These are phyloP conservation scores for Oceanodroma tethys DNA, from an alignment of 2,113 vertebrate genomes.

Conservation along the genomic window DNA sequence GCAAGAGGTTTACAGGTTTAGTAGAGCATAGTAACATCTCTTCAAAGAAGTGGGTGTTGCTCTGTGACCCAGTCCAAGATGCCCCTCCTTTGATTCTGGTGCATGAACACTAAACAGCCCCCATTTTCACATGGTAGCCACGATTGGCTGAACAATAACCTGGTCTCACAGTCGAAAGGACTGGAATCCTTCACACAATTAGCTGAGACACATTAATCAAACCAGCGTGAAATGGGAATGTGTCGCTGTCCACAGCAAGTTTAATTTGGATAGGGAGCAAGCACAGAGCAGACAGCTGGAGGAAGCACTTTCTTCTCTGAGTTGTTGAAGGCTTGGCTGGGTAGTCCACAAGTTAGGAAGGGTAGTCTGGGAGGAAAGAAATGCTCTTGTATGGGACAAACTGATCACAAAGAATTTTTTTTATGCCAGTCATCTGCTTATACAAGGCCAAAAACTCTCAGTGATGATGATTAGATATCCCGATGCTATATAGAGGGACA, in stretches of 20 bases:
- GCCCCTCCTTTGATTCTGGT: constrained; percentile 70
- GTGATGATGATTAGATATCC: not conserved
- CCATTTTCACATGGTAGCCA: constrained; percentile 75
- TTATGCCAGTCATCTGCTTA: not conserved
- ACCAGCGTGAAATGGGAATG: constrained; percentile 65
- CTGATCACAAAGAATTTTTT: not conserved
- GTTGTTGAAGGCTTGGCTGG: not conserved
- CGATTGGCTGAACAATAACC: constrained; percentile 76
- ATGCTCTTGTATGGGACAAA: not conserved
- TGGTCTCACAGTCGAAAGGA: constrained; percentile 71
- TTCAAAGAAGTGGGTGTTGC: constrained; percentile 82
- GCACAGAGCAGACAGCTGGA: constrained; percentile 40
- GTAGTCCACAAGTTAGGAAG: not conserved
- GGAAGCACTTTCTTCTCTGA: constrained; percentile 25
- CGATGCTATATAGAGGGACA: not conserved
- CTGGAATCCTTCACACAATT: constrained; percentile 79
- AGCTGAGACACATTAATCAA: constrained; percentile 82
- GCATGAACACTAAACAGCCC: constrained; percentile 67
- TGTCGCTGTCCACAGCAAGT: constrained; percentile 44
- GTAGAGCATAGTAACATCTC: constrained; percentile 79
- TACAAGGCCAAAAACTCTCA: not conserved
- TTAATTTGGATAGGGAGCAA: constrained; percentile 34
- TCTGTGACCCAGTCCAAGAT: constrained; percentile 74
- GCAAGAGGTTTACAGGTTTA: constrained; percentile 76
- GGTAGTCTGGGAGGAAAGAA: not conserved